Base-by-base conservation (phyloP, 2,113 vertebrate species). In the Pelobates fuscus region DNA sequence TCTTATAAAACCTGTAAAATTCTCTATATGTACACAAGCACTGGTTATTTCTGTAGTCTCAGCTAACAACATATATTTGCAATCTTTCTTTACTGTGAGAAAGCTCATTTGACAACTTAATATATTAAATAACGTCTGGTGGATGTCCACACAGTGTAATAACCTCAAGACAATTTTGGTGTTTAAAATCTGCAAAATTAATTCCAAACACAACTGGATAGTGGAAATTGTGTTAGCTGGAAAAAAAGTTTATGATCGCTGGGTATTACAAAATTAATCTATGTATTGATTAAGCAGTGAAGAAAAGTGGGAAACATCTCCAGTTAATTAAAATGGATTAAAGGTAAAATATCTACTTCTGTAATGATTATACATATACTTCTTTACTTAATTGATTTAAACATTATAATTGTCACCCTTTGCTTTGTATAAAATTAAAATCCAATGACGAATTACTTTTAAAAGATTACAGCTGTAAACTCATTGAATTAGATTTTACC, bases 251-350 rank as follows among this genome's bases (percentile, higher is more conserved):
- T 37, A 37, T 5, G 32, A 37, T 37, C 5, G 10, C 32, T 62
- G 26, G 58, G 61, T 49, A 32, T 49, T 71, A 29, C 21, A 71
- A 70, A 49, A 71, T 49, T 21, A 46, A 61, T 60, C 23, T 25
- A 71, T 46, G 15, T 49, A 71, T 61, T 71, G 69, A 71, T 61
- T 61, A 71, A 14, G 25, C 24, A 30, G 37, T 61, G 27, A 61
- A 43, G 32, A 43, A 69, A 69, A 43, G 37, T 70, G 32, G 17
- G 41, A 71, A 71, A 61, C 10, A 3, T 71, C 37, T 32, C 23
- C 57, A 49, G 69, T 71, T 71, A 60, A 71, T 71, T 21, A 71
- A 71, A 71, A 71, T 21, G 60, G 41, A 71, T 61, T 71, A 60
- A 46, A 17, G 30, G 62, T 71, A 62, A 62, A 71, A 29, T 49